A percentile compares a stretch with the other conserved stretches of the same genome.
Evolutionary conservation across 64 coral and sea anemone species (phyloP).

Genomic region (Porites australiensis): DNA sequence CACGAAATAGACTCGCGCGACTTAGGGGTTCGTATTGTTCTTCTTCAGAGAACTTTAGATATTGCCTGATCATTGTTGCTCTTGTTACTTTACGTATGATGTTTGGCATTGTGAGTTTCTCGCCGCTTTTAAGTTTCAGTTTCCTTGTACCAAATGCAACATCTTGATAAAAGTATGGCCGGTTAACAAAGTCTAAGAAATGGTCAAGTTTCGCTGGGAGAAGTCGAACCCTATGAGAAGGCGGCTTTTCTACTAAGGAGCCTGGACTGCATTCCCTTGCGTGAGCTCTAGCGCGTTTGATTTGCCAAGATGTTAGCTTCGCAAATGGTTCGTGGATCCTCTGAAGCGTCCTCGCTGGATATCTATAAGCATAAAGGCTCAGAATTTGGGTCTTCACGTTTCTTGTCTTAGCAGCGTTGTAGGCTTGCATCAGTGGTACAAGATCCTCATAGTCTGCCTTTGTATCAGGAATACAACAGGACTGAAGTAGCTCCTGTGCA

Average conservation of each 20-base stretch:
- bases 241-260: conserved; percentile 20
- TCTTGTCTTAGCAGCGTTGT: conserved; percentile 57
- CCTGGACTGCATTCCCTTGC: conserved; percentile 63
- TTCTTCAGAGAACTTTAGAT: not conserved
- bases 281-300: conserved; percentile 74
- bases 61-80: not conserved
- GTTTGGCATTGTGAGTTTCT: not conserved
- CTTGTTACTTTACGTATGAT: not conserved
- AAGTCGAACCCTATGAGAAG: not conserved
- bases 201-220: not conserved
- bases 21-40: not conserved
- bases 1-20: not conserved
- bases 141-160: not conserved
- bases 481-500: conserved; percentile 58
- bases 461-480: conserved; percentile 44
- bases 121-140: not conserved
- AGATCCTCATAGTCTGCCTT: conserved; percentile 34
- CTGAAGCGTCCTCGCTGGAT: conserved; percentile 69
- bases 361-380: conserved; percentile 68
- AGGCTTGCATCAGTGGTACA: conserved; percentile 65
- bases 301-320: conserved; percentile 74
- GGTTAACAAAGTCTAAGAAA: not conserved
- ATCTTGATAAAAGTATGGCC: not conserved
- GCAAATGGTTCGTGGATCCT: conserved; percentile 74
- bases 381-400: conserved; percentile 81